A percentile compares a stretch with the other conserved stretches of the same genome.
Conservation (phyloP, 2,888 invertebrate genomes). For the Eutolmus rufibarbis region DNA sequence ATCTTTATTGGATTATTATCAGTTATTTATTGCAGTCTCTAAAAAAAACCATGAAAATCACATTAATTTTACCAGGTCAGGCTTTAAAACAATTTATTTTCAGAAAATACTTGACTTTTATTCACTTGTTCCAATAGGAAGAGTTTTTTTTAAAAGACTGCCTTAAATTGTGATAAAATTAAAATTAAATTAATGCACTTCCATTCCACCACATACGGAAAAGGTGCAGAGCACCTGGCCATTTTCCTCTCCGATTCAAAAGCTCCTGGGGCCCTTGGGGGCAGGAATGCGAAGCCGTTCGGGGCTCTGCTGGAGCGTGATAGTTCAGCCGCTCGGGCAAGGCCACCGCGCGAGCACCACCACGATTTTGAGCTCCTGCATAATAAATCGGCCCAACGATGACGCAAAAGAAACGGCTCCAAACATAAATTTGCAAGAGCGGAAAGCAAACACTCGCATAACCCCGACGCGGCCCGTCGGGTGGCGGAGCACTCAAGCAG, state of each 20-base stretch:
- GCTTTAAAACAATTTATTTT: too few relatives aligned
- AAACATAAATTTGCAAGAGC: neutral
- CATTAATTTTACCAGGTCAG: too few relatives aligned
- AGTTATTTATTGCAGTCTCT: too few relatives aligned
- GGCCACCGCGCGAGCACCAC: neutral
- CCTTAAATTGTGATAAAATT: too few relatives aligned
- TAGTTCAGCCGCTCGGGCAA: neutral
- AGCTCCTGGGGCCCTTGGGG: neutral
- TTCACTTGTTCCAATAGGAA: too few relatives aligned
- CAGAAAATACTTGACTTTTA: too few relatives aligned
- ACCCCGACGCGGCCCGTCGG: neutral
- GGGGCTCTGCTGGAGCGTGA: neutral
- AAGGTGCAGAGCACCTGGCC: neutral
- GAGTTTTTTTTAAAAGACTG: too few relatives aligned
- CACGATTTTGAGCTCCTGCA: neutral
- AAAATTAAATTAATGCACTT: too few relatives aligned
- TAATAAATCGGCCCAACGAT: neutral
- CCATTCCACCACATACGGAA: neutral
- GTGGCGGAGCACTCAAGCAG: neutral
- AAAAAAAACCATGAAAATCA: too few relatives aligned
- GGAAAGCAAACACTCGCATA: neutral
- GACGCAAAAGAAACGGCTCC: neutral
- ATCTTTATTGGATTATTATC: too few relatives aligned
- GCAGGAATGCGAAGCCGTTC: neutral
- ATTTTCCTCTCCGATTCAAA: neutral